A percentile compares a stretch with the other conserved stretches of the same genome.
phyloP scores from a whole-genome alignment of 2,888 invertebrate species.

The Neoascia interrupta region DNA sequence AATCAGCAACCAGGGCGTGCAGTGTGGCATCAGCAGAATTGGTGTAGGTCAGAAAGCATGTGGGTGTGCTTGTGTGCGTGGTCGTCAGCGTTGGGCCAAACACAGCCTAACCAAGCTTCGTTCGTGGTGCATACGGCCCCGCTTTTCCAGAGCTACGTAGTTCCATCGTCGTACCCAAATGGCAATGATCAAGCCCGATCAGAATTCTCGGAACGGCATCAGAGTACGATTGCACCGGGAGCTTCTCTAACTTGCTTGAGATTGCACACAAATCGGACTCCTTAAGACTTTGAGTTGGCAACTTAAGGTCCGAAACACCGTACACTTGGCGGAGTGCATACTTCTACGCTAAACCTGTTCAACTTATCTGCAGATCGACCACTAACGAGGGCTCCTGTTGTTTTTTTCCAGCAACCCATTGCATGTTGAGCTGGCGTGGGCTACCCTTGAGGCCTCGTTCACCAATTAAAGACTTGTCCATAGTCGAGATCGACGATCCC shows the following conservation, averaged over 20 bases:
- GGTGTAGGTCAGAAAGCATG: background rate
- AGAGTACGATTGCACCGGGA: background rate
- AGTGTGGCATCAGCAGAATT: slow-evolving; percentile 8
- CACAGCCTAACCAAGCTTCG: slow-evolving; percentile 38
- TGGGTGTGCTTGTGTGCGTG: background rate
- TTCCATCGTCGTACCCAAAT: slow-evolving; percentile 33
- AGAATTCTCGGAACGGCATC: slow-evolving; percentile 29
- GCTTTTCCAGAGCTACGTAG: background rate
- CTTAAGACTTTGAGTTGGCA: slow-evolving; percentile 26
- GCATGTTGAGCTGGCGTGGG: slow-evolving; percentile 38
- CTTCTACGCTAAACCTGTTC: too few species aligned
- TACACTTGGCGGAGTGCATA: slow-evolving; percentile 21
- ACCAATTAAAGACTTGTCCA: too few species aligned
- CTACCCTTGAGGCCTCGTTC: slow-evolving; percentile 42
- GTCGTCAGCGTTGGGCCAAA: slow-evolving; percentile 6
- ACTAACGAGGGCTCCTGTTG: slow-evolving; percentile 27
- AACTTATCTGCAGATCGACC: too few species aligned
- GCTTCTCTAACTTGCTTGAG: background rate
- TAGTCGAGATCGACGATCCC: slow-evolving; percentile 51
- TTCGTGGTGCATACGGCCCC: slow-evolving; percentile 37
- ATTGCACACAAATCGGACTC: background rate
- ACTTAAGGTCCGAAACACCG: slow-evolving; percentile 5
- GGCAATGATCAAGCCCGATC: slow-evolving; percentile 51
- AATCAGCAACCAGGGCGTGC: background rate
- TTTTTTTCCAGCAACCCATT: slow-evolving; percentile 37